Evolutionary conservation across 2,888 invertebrate genomes (phyloP).

Genomic region (Pollenia labialis): DNA sequence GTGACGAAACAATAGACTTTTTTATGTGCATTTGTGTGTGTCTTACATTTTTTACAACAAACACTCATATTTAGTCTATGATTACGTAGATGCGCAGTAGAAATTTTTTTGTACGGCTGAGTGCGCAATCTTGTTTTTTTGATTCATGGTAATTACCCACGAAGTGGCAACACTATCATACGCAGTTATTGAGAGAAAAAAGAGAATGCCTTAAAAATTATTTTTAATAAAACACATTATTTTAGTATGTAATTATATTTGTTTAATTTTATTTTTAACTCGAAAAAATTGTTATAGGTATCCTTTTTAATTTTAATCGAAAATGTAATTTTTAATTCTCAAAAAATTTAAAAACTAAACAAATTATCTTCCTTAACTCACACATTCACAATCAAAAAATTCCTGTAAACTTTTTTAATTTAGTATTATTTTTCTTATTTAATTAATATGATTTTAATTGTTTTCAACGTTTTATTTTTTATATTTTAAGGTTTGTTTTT

Average conservation of each 20-base stretch:
- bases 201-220: too few species aligned
- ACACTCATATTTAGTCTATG: too few species aligned
- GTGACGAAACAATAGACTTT: too few species aligned
- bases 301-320: constrained; percentile 44
- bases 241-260: constrained; percentile 9
- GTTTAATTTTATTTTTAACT: constrained; percentile 62
- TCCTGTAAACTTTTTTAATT: constrained; percentile 68
- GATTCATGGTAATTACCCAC: too few species aligned
- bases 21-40: too few species aligned
- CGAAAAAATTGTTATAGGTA: constrained; percentile 59
- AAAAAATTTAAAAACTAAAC: constrained; percentile 24
- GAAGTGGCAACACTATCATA: too few species aligned
- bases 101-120: too few species aligned
- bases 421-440: constrained; percentile 15
- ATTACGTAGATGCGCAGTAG: too few species aligned
- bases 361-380: constrained; percentile 52
- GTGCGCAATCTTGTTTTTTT: too few species aligned
- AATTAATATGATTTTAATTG: background rate
- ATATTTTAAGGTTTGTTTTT: constrained; percentile 7
- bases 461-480: constrained; percentile 9
- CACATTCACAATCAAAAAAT: constrained; percentile 70
- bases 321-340: constrained; percentile 53
- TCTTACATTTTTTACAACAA: too few species aligned
- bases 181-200: too few species aligned
- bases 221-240: too few species aligned